Conservation (phyloP, 64 coral and sea anemone species). For the Pocillopora damicornis region DNA sequence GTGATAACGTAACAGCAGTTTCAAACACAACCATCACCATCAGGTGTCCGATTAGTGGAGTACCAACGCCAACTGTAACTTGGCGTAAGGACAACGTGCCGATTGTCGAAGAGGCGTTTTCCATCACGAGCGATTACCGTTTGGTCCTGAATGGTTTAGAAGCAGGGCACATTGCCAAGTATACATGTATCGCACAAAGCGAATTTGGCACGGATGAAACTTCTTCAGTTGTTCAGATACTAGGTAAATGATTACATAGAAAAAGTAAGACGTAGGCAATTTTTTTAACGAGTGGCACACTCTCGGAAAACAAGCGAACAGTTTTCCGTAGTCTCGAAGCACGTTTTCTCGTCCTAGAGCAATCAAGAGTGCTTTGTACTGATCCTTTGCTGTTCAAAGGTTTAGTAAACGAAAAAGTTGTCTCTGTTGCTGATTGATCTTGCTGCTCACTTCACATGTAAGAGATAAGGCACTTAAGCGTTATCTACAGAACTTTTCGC, state of each 20-base stretch:
- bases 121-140: conserved; percentile 24
- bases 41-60: conserved; percentile 32
- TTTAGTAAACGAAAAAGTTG: too few relatives aligned
- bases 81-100: conserved; percentile 60
- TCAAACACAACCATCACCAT: conserved; percentile 16
- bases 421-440: too few relatives aligned
- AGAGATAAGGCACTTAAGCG: too few relatives aligned
- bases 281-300: not conserved
- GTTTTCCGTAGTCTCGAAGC: too few relatives aligned
- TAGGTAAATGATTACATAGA: conserved; percentile 39
- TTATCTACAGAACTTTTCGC: too few relatives aligned
- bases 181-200: conserved; percentile 54
- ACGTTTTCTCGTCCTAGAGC: too few relatives aligned
- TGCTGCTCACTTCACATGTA: too few relatives aligned
- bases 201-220: conserved; percentile 19
- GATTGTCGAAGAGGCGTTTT: not conserved
- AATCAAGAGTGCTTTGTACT: too few relatives aligned
- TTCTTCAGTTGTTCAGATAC: conserved; percentile 25
- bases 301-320: not conserved
- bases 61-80: conserved; percentile 9
- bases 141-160: conserved; percentile 20
- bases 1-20: conserved; percentile 40
- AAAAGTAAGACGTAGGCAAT: too few relatives aligned
- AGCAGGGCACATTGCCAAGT: conserved; percentile 39
- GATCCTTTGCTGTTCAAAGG: too few relatives aligned